Evolutionary conservation across 1,140 invertebrate species (phyloP).

Genomic region (Rhagoletis zephyria): DNA sequence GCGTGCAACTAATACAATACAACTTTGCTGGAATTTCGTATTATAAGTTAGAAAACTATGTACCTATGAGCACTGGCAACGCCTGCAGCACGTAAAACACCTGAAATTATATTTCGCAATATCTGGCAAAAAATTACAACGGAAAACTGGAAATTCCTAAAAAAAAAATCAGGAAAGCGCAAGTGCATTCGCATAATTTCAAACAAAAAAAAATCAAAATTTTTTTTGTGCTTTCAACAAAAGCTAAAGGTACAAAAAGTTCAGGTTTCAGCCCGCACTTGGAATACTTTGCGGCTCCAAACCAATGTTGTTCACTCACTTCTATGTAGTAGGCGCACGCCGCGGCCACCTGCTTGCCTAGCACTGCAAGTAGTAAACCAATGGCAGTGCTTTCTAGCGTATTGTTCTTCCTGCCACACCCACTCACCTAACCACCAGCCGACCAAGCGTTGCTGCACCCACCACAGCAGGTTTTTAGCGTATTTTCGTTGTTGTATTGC

Average conservation of each 20-base stretch:
- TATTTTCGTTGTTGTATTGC: background rate
- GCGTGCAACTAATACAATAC: too few relatives aligned
- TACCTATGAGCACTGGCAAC: too few relatives aligned
- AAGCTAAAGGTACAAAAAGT: background rate
- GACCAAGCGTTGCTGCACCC: background rate
- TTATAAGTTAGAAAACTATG: background rate
- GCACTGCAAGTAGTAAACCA: background rate
- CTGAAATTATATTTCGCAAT: too few relatives aligned
- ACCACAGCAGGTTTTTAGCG: background rate
- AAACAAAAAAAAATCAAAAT: too few relatives aligned
- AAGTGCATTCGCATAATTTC: background rate
- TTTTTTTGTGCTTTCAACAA: background rate
- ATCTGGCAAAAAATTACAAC: too few relatives aligned
- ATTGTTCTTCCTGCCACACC: background rate
- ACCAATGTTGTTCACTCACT: slow-evolving; percentile 35
- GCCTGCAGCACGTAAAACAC: too few relatives aligned
- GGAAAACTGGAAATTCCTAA: too few relatives aligned
- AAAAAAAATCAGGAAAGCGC: too few relatives aligned
- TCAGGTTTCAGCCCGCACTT: background rate
- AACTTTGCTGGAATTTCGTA: background rate
- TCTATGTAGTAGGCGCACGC: background rate
- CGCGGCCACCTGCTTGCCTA: background rate
- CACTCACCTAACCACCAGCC: background rate
- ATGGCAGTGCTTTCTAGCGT: background rate
- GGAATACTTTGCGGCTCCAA: slow-evolving; percentile 1